Base-by-base conservation (phyloP, 2,113 vertebrate genomes). In the Leptosomus discolor region DNA sequence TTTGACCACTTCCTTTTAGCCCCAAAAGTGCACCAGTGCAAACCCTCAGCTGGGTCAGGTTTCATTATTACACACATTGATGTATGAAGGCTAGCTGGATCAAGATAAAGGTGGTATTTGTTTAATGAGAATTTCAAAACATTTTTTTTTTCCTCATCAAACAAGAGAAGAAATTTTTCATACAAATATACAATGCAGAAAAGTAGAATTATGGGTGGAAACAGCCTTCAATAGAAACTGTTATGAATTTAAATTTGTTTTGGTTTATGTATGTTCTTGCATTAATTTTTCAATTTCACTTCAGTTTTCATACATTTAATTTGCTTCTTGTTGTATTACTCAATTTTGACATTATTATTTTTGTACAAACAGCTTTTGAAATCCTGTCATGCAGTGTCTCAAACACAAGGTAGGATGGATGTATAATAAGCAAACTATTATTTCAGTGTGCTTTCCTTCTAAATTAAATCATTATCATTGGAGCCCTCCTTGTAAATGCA, bases 321-420 rank as follows among this genome's bases (percentile, higher is more conserved):
- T 98, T 98, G 97, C 96, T 98, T 98, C 97, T 95, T 98, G 94
- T 97, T 98, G 98, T 98, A 98, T 98, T 98, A 97, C 97, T 98
- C 98, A 87, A 98, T 97, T 98, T 98, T 98, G 98, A 98, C 98
- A 98, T 98, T 98, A 98, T 98, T 98, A 98, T 99, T 99, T 98
- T 99, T 99, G 97, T 99, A 98, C 97, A 98, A 98, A 98, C 99
- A 99, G 99, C 99, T 99, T 99, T 99, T 99, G 99, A 99, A 99
- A 99, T 99, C 99, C 98, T 99, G 99, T 98, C 99, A 99, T 98
- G 99, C 99, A 99, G 99, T 99, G 98, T 99, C 99, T 99, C 98
- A 99, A 98, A 98, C 97, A 98, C 99, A 99, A 99, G 99, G 99
- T 99, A 99, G 99, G 99, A 98, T 97, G 96, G 82, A 97, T 7